Conservation (phyloP, 1,140 invertebrate species). For the Babylonia areolata region DNA sequence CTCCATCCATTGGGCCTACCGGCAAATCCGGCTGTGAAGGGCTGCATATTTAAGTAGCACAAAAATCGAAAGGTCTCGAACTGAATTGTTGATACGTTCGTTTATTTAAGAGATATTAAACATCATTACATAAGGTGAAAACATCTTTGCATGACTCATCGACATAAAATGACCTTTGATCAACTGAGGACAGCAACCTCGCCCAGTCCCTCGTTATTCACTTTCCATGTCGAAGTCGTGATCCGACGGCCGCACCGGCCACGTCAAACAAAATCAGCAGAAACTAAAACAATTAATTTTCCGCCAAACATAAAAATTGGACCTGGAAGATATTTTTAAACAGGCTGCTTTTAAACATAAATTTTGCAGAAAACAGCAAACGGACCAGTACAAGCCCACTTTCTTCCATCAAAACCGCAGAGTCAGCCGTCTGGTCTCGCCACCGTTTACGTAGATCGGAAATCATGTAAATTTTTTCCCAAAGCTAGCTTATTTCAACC, state of each 20-base stretch:
- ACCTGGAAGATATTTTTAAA: neutral
- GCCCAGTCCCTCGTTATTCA: constrained; percentile 17
- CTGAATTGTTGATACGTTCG: neutral
- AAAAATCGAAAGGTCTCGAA: neutral
- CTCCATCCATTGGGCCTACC: neutral
- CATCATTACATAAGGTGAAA: constrained; percentile 22
- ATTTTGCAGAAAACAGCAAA: neutral
- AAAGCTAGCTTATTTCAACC: too few species aligned
- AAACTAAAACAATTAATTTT: neutral
- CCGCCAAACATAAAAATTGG: neutral
- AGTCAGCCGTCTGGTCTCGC: constrained; percentile 44
- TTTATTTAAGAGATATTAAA: neutral
- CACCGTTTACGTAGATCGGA: constrained; percentile 39
- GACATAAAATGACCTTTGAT: constrained; percentile 52
- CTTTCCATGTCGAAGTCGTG: constrained; percentile 6
- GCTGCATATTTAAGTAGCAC: neutral
- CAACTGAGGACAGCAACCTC: constrained; percentile 41
- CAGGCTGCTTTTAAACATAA: neutral
- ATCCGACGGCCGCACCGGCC: neutral
- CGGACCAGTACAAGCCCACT: constrained; percentile 29
- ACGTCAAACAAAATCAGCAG: neutral
- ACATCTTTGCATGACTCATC: constrained; percentile 41
- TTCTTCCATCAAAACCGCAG: constrained; percentile 36
- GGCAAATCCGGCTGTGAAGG: too few species aligned
- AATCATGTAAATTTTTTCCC: constrained; percentile 30